Base-by-base conservation (phyloP, 2,797 vertebrate species). In the Arrhamphus sclerolepis region DNA sequence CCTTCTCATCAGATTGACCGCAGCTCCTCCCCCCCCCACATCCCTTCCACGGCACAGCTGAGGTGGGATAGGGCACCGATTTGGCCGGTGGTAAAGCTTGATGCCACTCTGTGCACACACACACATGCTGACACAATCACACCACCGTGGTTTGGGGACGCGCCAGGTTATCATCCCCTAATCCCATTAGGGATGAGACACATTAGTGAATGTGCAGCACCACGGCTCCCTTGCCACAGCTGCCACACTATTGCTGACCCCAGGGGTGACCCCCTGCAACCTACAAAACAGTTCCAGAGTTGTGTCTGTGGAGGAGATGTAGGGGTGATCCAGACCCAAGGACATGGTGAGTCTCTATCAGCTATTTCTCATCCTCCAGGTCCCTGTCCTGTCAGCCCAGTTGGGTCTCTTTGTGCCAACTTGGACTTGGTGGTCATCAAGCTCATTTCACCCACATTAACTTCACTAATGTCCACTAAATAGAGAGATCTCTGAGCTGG, bases 371-470 rank as follows among this genome's bases (percentile, higher is more conserved):
- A 56, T 55, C 72, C 71, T 62, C 38, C 63, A 64, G 55, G 76
- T 87, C 86, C 79, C 78, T 18, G 56, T 17, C 56, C 68, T 56
- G 66, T 61, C 61, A 19, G 66, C 66, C 81, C 47, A 19, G 13
- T 28, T 39, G 48, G 53, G 31, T 46, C 24, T 66, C 60, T 60
- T 66, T 46, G 64, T 82, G 83, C 86, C 86, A 89, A 83, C 62
- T 85, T 88, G 87, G 89, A 82, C 73, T 38, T 64, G 58, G 26
- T 78, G 88, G 84, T 87, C 83, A 75, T 43, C 56, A 34, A 65
- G 80, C 87, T 87, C 66, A 83, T 89, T 89, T 84, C 80, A 81
- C 71, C 71, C 82, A 78, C 85, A 89, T 91, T 89, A 91, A 81
- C 82, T 87, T 75, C 81, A 71, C 80, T 89, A 86, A 90, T 88